A percentile compares a stretch with the other conserved stretches of the same genome.
These are phyloP conservation scores for Bagarius yarrelli DNA, from an alignment of 2,113 vertebrate genomes.

Conservation along the genomic window DNA sequence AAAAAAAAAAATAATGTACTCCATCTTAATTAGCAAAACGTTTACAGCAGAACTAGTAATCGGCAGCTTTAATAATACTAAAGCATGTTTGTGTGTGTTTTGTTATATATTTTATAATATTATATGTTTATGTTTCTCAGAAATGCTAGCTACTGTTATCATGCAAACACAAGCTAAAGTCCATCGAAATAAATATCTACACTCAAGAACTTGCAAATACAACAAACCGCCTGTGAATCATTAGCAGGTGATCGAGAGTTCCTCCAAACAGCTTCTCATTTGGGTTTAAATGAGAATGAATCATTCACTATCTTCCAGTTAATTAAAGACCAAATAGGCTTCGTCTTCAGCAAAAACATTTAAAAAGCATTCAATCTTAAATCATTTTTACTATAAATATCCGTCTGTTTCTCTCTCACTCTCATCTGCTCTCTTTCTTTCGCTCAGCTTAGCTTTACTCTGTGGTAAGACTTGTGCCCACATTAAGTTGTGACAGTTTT, in stretches of 20 bases:
- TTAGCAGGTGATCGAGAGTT: background rate
- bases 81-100: too few relatives aligned
- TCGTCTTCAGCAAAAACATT: background rate
- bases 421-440: background rate
- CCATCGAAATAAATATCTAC: background rate
- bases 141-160: background rate
- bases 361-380: background rate
- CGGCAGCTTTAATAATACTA: background rate
- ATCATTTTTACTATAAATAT: background rate
- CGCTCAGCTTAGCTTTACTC: background rate
- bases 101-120: background rate
- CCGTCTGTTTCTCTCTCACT: background rate
- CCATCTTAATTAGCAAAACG: background rate
- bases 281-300: background rate
- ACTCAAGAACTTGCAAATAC: background rate
- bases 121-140: background rate
- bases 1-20: background rate
- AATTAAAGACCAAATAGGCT: background rate
- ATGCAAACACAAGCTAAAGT: background rate
- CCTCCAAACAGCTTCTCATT: background rate
- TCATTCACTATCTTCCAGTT: background rate
- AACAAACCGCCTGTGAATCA: background rate
- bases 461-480: background rate
- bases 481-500: background rate
- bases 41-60: background rate